Evolutionary conservation across 2,113 vertebrate species (phyloP).

Genomic region (Ovibos moschatus): DNA sequence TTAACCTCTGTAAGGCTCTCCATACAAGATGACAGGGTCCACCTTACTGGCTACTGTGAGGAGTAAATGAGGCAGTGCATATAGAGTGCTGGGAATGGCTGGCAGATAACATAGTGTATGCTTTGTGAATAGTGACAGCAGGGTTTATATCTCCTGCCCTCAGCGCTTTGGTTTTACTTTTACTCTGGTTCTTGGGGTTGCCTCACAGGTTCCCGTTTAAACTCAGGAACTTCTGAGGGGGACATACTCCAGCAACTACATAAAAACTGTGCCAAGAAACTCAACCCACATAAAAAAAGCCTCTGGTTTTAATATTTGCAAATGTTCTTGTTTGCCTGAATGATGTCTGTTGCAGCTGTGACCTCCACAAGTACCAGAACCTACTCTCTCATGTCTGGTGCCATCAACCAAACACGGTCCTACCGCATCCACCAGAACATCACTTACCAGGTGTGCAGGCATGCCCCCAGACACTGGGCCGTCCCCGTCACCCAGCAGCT

Average conservation of each 20-base stretch:
- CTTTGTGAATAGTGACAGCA: background rate
- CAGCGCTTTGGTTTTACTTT: background rate
- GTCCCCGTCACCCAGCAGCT: constrained; percentile 82
- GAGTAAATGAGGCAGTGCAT: fast-evolving
- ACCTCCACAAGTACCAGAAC: constrained; percentile 87
- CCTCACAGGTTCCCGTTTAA: background rate
- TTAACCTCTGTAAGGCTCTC: background rate
- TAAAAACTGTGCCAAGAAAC: background rate
- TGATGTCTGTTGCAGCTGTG: constrained; percentile 69
- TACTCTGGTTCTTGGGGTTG: background rate
- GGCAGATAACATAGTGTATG: fast-evolving
- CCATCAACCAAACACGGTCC: constrained; percentile 83
- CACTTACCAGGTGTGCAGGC: constrained; percentile 85
- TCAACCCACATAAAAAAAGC: background rate
- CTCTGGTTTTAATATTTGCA: background rate
- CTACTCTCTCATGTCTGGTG: constrained; percentile 80
- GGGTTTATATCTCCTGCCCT: background rate
- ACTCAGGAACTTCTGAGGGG: background rate
- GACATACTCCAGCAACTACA: background rate
- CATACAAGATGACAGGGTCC: fast-evolving
- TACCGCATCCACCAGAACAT: constrained; percentile 92
- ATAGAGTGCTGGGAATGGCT: fast-evolving
- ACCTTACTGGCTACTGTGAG: fast-evolving
- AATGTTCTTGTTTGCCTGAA: background rate
- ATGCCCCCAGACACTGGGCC: constrained; percentile 63